Conservation (phyloP, 92 coral and sea anemone species). For the Phenganax marumi region DNA sequence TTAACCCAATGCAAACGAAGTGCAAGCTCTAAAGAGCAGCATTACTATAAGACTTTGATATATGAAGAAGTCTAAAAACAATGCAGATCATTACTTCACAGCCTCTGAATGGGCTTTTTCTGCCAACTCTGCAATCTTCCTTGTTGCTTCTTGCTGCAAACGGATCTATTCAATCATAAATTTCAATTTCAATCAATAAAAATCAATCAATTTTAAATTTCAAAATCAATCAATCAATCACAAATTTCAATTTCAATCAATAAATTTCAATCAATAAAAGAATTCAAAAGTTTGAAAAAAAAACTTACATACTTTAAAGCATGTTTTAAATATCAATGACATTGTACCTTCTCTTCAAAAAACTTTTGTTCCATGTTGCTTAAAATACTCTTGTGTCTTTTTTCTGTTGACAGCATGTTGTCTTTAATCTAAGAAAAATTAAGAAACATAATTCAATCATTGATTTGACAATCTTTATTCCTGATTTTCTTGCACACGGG, state of each 20-base stretch:
- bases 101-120: conserved; percentile 98
- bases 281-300: background rate
- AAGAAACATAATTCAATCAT: background rate
- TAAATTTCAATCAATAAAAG: too few species aligned
- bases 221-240: too few species aligned
- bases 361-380: conserved; percentile 99
- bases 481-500: background rate
- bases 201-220: too few species aligned
- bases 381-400: conserved; percentile 76
- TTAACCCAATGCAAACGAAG: background rate
- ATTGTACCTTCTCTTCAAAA: conserved; percentile 88
- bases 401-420: conserved; percentile 82
- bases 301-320: background rate
- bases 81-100: conserved; percentile 56
- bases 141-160: conserved; percentile 95
- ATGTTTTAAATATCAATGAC: background rate
- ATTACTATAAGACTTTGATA: background rate
- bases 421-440: conserved; percentile 74
- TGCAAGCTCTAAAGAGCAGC: background rate
- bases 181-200: too few species aligned
- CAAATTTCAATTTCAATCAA: too few species aligned
- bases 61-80: background rate
- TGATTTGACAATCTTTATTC: background rate
- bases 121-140: conserved; percentile 94
- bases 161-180: conserved; percentile 60